Base-by-base conservation (phyloP, 1,140 invertebrate species). In the Pemphigus obesinymphae region DNA sequence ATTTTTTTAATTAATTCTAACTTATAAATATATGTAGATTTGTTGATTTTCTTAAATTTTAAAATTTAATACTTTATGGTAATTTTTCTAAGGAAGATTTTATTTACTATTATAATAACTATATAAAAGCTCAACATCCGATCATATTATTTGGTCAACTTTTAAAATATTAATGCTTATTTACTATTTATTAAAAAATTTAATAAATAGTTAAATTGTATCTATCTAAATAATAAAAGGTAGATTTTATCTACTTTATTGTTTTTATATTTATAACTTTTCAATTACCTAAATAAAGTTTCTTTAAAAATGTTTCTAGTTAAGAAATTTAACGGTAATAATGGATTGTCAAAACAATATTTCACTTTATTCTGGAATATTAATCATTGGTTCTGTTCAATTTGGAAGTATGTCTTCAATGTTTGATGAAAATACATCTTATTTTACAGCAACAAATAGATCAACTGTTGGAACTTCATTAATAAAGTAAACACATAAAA, bases 361-460 rank as follows among this genome's bases (percentile, higher is more conserved):
- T n/a, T 89, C 92, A n/a, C 87, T 98, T 20, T 96, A 96, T 86
- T 95, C 93, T 6, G 96, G 96, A 20, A 89, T 91, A 3, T 90
- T 89, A 55, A 88, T 92, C 83, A 90, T 97, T 37, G 94, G 94
- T n/a, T 95, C 96, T 87, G 89, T 97, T 29, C 92, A 78, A 63
- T 82, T 82, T 0, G 82, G 82, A 23, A 82, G 82, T 82, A 80
- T 82, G 61, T 68, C 58, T 23, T 82, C 73, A 83, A 34, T 72
- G 34, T 70, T 78, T 70, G 72, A 80, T 63, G 76, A 80, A 29
- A 80, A 80, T 63, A 80, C 76, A 40, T 80, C 76, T 29, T 80
- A 80, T 15, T 80, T 80, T 80, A 80, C 53, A 20, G 55, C 76
- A 58, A 63, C 55, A 26, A 80, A 80, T 17, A 58, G 20, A 13